Evolutionary conservation across 1,140 invertebrate genomes (phyloP).

Genomic region (Octopus sinensis): DNA sequence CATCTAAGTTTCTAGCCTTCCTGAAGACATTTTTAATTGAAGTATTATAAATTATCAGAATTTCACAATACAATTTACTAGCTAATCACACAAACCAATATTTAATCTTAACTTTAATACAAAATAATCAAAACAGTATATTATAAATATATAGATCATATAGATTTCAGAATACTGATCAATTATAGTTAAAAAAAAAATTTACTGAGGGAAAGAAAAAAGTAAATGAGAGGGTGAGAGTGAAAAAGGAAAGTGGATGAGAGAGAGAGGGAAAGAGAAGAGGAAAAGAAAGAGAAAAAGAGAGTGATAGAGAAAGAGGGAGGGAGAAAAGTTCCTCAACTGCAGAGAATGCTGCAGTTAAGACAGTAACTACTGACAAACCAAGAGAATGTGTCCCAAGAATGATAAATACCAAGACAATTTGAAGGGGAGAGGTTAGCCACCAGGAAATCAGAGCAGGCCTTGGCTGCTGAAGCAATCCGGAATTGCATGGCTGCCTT

Average conservation of each 20-base stretch:
- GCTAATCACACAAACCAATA: too few species aligned
- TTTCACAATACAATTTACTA: too few species aligned
- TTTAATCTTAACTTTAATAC: too few species aligned
- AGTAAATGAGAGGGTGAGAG: not conserved
- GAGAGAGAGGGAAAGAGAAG: not conserved
- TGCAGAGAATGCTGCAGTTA: not conserved
- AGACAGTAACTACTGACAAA: not conserved
- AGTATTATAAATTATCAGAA: too few species aligned
- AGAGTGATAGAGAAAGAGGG: not conserved
- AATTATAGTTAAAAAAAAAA: too few species aligned
- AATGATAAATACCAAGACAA: slow-evolving; percentile 63
- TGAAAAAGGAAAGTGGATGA: not conserved
- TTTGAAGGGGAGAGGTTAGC: slow-evolving; percentile 68
- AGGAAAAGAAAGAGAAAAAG: not conserved
- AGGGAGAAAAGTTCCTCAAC: not conserved
- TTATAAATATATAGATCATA: too few species aligned
- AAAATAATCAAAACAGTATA: too few species aligned
- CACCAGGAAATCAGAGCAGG: slow-evolving; percentile 71
- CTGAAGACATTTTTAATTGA: too few species aligned
- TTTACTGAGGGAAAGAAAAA: not conserved
- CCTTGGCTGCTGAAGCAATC: slow-evolving; percentile 69
- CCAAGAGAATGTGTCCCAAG: slow-evolving; percentile 3
- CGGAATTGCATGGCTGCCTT: slow-evolving; percentile 71
- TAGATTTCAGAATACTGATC: too few species aligned
- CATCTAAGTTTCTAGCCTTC: too few species aligned